Evolutionary conservation across 2,797 vertebrate species (phyloP), one percentile per base, ranked within the genome.

Genomic region (Melanotaenia nigrans): DNA sequence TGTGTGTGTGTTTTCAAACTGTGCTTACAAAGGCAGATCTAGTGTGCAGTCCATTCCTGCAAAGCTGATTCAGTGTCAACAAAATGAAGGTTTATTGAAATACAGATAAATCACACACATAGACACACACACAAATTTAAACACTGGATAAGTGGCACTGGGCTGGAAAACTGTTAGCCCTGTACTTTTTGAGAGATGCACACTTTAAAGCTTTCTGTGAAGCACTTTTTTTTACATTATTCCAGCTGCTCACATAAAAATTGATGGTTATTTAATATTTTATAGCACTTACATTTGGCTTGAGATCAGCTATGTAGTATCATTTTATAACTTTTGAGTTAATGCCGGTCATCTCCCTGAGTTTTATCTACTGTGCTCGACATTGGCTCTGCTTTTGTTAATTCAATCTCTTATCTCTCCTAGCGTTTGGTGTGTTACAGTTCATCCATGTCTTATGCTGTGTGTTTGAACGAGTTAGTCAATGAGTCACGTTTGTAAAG

Each of bases 11-110:
- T 61, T 53, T 20, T 42, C 56, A 64, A 56, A 47, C 59, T 56
- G 13, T 53, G 69, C 59, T 81, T 75, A 75, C 64, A 75, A 25
- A 57, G 68, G 25, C 47, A n/a, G 53, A 61, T 68, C 35, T 51
- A 10, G 65, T 69, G 22, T 53, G 38, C 65, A 67, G 64, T 35
- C 62, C 59, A 61, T 73, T 68, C 64, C 55, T 14, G 36, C 22
- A 54, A 40, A 73, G 72, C 79, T 74, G 61, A 80, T 77, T 84
- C 68, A 75, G 63, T 77, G 75, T 90, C 68, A 73, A 82, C 79
- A 79, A 81, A 81, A 79, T 83, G 56, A 64, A 63, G 73, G 68
- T 85, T 88, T 83, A 81, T 84, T 85, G 77, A 79, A 79, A 79
- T 81, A 71, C 73, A 77, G 64, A 86, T 86, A 69, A 84, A 85